Conservation (phyloP, 2,113 vertebrate genomes). For the Nibea albiflora region DNA sequence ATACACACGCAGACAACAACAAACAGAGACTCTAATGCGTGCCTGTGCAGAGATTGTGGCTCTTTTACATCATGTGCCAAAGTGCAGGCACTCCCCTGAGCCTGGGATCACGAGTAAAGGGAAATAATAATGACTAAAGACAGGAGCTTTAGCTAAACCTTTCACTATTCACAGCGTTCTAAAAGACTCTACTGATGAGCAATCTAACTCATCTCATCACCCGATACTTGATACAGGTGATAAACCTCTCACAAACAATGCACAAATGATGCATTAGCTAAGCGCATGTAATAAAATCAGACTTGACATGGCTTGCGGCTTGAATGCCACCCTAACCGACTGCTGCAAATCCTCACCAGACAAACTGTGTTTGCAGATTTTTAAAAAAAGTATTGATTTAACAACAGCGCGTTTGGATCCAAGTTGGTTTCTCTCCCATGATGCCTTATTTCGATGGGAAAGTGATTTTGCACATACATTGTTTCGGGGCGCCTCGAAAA, state of each 20-base stretch:
- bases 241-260: conserved; percentile 9
- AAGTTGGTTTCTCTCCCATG: neutral
- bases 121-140: conserved; percentile 60
- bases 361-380: conserved; percentile 15
- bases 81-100: conserved; percentile 34
- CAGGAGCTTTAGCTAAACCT: conserved; percentile 56
- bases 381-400: neutral
- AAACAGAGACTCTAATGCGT: conserved; percentile 32
- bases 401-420: conserved; percentile 26
- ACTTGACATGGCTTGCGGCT: neutral
- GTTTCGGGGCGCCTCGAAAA: conserved; percentile 12
- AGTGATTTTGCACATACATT: conserved; percentile 22
- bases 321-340: neutral
- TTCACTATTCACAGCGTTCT: conserved; percentile 41
- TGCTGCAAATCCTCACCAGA: conserved; percentile 1
- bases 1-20: conserved; percentile 18
- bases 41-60: conserved; percentile 44
- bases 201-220: conserved; percentile 15
- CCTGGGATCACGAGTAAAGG: conserved; percentile 34
- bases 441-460: conserved; percentile 39
- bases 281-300: conserved; percentile 18
- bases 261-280: conserved; percentile 23
- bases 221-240: conserved; percentile 36
- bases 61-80: conserved; percentile 38
- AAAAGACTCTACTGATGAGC: conserved; percentile 38